phyloP scores from a whole-genome alignment of 2,888 invertebrate genomes.

The Pachliopta kotzebuea region DNA sequence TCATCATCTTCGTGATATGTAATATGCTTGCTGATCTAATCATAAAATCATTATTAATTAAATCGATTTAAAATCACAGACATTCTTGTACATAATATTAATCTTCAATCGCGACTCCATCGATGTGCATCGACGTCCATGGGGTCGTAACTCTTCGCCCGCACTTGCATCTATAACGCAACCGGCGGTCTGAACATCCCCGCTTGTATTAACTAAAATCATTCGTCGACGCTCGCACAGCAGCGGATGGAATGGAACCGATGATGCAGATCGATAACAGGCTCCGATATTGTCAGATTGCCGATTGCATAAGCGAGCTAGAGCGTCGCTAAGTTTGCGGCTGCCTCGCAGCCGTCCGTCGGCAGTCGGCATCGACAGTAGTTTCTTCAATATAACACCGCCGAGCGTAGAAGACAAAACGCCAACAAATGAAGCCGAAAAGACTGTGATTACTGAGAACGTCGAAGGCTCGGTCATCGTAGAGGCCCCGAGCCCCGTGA shows the following conservation, averaged over 20 bases:
- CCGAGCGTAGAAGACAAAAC: constrained; percentile 71
- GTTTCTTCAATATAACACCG: constrained; percentile 71
- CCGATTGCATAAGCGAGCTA: constrained; percentile 71
- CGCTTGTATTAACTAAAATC: constrained; percentile 43
- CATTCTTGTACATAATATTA: background rate
- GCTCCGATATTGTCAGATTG: constrained; percentile 67
- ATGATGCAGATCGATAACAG: constrained; percentile 32
- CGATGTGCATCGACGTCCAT: constrained; percentile 27
- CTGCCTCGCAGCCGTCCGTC: constrained; percentile 71
- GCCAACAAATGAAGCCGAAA: constrained; percentile 49
- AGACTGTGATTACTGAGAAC: constrained; percentile 36
- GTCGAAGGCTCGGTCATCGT: constrained; percentile 30
- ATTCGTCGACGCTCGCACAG: constrained; percentile 28
- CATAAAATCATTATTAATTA: constrained; percentile 3
- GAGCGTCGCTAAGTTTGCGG: constrained; percentile 66
- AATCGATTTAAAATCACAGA: background rate
- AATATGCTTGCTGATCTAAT: background rate
- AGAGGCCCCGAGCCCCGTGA: constrained; percentile 23
- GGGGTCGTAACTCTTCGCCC: constrained; percentile 36
- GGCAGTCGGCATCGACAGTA: constrained; percentile 59
- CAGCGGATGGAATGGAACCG: constrained; percentile 22
- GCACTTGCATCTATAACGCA: constrained; percentile 47
- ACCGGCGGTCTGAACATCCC: constrained; percentile 41
- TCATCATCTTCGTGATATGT: background rate
- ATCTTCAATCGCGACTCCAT: constrained; percentile 25